A percentile compares a stretch with the other conserved stretches of the same genome.
Evolutionary conservation across 2,888 invertebrate genomes (phyloP).

Genomic region (Maniola hyperantus): DNA sequence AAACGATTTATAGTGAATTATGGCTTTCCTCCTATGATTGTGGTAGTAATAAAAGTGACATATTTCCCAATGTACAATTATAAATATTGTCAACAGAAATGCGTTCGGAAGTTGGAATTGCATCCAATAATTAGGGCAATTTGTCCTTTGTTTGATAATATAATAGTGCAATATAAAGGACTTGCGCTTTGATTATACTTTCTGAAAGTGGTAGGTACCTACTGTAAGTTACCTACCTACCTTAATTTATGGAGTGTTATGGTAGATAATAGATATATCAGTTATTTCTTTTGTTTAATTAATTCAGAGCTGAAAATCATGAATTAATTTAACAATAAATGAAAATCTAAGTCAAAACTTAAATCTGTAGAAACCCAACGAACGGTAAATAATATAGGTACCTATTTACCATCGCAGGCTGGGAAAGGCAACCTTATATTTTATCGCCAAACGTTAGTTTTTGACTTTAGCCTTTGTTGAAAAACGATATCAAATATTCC

Average conservation of each 20-base stretch:
- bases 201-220: neutral
- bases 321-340: no score
- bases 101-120: constrained; percentile 45
- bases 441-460: neutral
- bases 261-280: no score
- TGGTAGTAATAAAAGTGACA: constrained; percentile 44
- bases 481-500: neutral
- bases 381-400: no score
- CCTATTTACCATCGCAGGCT: no score
- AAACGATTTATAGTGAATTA: constrained; percentile 6
- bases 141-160: constrained; percentile 34
- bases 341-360: no score
- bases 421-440: no score
- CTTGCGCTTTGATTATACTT: constrained; percentile 4
- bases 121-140: constrained; percentile 43
- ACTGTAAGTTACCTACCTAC: neutral
- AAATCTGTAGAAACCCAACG: no score
- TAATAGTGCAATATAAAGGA: constrained; percentile 20
- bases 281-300: no score
- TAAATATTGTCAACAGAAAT: constrained; percentile 44
- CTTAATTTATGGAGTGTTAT: no score
- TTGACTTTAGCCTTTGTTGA: neutral
- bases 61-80: constrained; percentile 46
- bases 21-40: constrained; percentile 13
- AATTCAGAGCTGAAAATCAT: no score